Conservation (phyloP, 2,113 vertebrate species). For the Elgaria multicarinata region DNA sequence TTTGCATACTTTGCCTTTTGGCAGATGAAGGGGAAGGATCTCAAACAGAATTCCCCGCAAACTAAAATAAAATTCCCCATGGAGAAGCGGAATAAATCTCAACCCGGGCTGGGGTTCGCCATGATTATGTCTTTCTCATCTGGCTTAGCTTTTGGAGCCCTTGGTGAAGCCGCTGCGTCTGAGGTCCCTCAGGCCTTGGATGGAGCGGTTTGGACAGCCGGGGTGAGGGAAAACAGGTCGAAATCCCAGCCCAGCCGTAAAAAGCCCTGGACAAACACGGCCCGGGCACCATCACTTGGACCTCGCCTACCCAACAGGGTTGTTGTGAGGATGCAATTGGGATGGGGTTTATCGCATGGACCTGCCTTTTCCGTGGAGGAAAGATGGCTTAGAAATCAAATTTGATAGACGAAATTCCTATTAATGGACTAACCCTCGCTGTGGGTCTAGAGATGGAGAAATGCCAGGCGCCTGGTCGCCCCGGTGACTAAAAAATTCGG, state of each 20-base stretch:
- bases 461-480: not conserved
- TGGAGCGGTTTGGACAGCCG: not conserved
- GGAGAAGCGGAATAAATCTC: not conserved
- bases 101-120: not conserved
- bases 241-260: not conserved
- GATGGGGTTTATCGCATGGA: no score
- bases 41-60: not conserved
- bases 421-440: no score
- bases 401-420: no score
- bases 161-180: not conserved
- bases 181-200: not conserved
- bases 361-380: not conserved
- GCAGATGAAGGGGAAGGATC: not conserved
- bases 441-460: not conserved
- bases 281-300: not conserved
- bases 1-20: no score
- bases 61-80: not conserved
- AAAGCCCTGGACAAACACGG: not conserved
- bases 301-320: not conserved
- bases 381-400: not conserved
- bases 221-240: no score
- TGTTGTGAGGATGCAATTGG: not conserved
- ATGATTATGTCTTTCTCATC: not conserved
- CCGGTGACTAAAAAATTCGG: fast-evolving
- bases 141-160: not conserved